These are phyloP conservation scores for Eudorcas thomsonii DNA, from an alignment of 2,113 vertebrate genomes.

Conservation along the genomic window DNA sequence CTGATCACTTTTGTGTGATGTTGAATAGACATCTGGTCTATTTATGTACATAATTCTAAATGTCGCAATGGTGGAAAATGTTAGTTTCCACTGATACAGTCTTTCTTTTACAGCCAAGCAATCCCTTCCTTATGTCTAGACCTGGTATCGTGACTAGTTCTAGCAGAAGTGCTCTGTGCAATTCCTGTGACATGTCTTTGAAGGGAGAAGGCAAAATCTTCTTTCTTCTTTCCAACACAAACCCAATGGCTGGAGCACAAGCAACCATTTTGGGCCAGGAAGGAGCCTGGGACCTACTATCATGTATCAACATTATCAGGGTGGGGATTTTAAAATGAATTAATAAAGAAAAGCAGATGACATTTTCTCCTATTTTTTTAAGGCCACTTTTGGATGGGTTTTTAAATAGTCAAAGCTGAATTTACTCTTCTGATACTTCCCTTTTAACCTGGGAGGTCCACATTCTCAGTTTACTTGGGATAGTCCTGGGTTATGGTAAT, in stretches of 20 bases:
- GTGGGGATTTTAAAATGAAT: background rate
- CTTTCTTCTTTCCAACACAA: background rate
- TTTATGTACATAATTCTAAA: background rate
- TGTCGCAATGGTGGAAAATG: background rate
- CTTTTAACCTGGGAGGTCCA: background rate
- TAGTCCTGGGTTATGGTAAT: background rate
- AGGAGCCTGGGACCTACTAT: background rate
- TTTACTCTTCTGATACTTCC: background rate
- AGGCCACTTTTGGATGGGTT: background rate
- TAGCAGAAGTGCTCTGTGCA: background rate
- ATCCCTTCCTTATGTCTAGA: background rate
- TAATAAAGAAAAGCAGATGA: background rate
- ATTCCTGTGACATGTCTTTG: background rate
- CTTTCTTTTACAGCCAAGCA: background rate
- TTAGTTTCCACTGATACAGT: background rate
- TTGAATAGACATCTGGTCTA: background rate
- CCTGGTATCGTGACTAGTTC: background rate
- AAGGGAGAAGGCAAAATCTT: background rate
- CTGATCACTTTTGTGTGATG: background rate
- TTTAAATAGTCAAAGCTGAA: background rate
- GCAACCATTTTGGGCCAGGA: background rate
- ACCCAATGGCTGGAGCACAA: too few species aligned
- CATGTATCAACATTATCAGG: too few species aligned
- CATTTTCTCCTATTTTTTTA: background rate
- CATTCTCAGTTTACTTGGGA: background rate